phyloP scores from a whole-genome alignment of 2,888 invertebrate species.

The Calephelis perditalis region DNA sequence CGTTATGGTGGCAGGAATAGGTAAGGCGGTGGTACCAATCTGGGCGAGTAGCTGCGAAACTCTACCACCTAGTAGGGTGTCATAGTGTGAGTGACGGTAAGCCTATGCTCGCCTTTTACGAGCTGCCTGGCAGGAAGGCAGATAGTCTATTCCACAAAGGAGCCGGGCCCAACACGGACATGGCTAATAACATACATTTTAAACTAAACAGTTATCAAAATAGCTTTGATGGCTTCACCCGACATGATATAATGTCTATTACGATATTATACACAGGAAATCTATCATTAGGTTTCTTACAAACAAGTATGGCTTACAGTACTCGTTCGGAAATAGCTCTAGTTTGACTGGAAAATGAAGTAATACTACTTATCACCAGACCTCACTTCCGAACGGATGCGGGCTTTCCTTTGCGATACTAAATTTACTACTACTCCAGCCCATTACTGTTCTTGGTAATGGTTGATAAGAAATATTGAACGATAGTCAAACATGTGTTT shows the following conservation, averaged over 20 bases:
- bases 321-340: slow-evolving; percentile 46
- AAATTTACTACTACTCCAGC: slow-evolving; percentile 28
- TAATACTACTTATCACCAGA: slow-evolving; percentile 28
- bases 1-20: no score
- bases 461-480: slow-evolving; percentile 27
- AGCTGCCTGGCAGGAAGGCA: no score
- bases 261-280: slow-evolving; percentile 31
- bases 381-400: slow-evolving; percentile 37
- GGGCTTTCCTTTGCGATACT: slow-evolving; percentile 35
- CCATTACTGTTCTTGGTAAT: slow-evolving; percentile 23
- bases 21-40: no score
- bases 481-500: not conserved
- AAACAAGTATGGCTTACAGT: slow-evolving; percentile 23
- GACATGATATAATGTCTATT: slow-evolving; percentile 28
- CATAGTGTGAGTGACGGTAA: no score
- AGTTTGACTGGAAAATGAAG: slow-evolving; percentile 27
- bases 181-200: not conserved
- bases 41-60: no score
- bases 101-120: no score
- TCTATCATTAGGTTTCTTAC: slow-evolving; percentile 29
- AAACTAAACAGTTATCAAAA: slow-evolving; percentile 13
- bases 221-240: slow-evolving; percentile 23
- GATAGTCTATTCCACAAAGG: no score
- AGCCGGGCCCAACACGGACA: no score
- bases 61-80: no score